These are phyloP conservation scores for Chauna torquata DNA, from an alignment of 2,113 vertebrate species.

Conservation along the genomic window DNA sequence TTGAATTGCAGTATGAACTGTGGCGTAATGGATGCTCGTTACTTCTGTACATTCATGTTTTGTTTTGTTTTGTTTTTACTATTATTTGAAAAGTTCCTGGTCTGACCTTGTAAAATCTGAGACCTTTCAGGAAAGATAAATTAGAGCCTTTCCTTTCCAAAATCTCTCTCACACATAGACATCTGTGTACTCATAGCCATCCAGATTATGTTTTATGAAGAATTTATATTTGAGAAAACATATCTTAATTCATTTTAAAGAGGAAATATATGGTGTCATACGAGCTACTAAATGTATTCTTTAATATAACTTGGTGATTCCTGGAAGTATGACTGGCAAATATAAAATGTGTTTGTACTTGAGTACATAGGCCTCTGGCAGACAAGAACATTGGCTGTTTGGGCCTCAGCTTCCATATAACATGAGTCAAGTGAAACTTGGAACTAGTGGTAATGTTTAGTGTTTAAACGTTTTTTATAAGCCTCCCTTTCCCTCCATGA, in stretches of 20 bases:
- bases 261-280: neutral
- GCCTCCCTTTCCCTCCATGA: slow-evolving; percentile 10
- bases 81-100: slow-evolving; percentile 14
- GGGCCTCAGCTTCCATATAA: slow-evolving; percentile 27
- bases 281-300: neutral
- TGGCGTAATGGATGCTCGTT: neutral
- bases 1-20: neutral
- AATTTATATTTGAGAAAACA: neutral
- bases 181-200: neutral
- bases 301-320: neutral
- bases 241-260: neutral
- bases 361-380: neutral
- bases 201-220: neutral
- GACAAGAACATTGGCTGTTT: neutral
- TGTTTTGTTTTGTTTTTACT: neutral
- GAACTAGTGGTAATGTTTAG: slow-evolving; percentile 7
- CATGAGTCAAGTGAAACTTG: slow-evolving; percentile 52
- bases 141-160: slow-evolving; percentile 17
- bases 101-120: slow-evolving; percentile 28
- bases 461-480: slow-evolving; percentile 48
- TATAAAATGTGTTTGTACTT: slow-evolving; percentile 47
- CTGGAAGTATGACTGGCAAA: neutral
- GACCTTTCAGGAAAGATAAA: slow-evolving; percentile 14
- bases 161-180: neutral
- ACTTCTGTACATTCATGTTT: neutral